These are phyloP conservation scores for Lagodon rhomboides DNA, from an alignment of 2,797 vertebrate genomes.

Conservation along the genomic window DNA sequence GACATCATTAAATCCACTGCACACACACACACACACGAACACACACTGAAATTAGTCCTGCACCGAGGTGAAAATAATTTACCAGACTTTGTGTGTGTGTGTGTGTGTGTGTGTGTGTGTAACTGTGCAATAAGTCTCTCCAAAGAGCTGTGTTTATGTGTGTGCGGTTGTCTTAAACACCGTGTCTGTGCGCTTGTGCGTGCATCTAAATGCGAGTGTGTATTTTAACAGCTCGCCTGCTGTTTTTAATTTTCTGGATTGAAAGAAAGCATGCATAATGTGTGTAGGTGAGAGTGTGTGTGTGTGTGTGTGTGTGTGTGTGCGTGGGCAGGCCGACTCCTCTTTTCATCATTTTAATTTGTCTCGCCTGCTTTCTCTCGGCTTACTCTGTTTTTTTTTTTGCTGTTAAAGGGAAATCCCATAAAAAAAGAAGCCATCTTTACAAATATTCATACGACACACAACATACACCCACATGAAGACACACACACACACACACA, in stretches of 20 bases:
- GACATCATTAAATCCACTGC: slow-evolving; percentile 63
- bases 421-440: slow-evolving; percentile 9
- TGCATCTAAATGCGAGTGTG: slow-evolving; percentile 1
- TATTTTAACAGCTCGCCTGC: slow-evolving; percentile 17
- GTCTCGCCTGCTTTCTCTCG: slow-evolving; percentile 30
- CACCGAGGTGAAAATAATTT: slow-evolving; percentile 30
- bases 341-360: slow-evolving; percentile 50
- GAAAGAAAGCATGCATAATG: slow-evolving; percentile 25
- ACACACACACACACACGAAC: slow-evolving; percentile 29
- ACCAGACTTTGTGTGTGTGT: slow-evolving; percentile 9
- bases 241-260: slow-evolving; percentile 45
- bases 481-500: background rate
- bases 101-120: background rate
- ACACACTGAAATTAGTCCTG: slow-evolving; percentile 1
- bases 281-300: slow-evolving; percentile 26
- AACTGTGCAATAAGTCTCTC: background rate
- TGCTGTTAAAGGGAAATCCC: slow-evolving; percentile 12
- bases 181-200: background rate
- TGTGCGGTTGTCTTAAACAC: background rate
- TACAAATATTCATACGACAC: background rate
- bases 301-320: slow-evolving; percentile 9
- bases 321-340: slow-evolving; percentile 15
- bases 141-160: background rate
- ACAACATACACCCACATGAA: background rate
- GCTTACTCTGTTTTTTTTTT: slow-evolving; percentile 20